Evolutionary conservation across 2,888 invertebrate species (phyloP), one percentile per base, ranked within the genome.

Genomic region (Acanthopleura granulata): DNA sequence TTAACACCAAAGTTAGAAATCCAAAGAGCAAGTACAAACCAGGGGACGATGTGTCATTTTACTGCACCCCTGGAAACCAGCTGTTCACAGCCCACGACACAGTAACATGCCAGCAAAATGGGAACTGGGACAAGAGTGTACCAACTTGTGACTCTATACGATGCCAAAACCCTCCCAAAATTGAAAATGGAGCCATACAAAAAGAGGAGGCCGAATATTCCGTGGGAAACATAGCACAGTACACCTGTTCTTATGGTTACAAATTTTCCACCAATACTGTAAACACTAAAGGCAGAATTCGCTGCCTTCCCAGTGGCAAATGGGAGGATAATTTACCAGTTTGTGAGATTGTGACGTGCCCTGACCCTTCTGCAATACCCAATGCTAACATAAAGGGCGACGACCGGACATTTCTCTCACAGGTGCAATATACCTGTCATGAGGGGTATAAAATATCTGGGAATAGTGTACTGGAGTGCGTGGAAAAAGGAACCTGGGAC

Each of bases 261-360:
- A 77, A 70, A 25, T 76, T 86, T 30, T 81, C 80, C 3, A 71
- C 69, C 12, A 77, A 72, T 29, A 75, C 74, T 57, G 15, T 73
- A 22, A 83, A 83, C 72, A 75, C 78, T 9, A 77, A 70, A 11
- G 84, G 82, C 12, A 71, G 72, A 25, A 74, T 87, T 6, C 66
- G 77, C 11, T 90, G 90, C 78, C 80, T 83, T 49, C 83, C 86
- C 0, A 78, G 85, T 25, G 88, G 89, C 0, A 51, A 81, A 4
- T 90, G 90, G 90, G 87, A 86, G 50, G 70, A 76, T 0, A 78
- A 81, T 22, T 75, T 85, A 11, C 88, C 90, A 0, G 75, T 75
- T 25, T 90, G 90, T 75, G 80, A 79, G 25, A 70, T 83, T 9
- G 80, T 86, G 25, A 74, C 77, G 12, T 90, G 90, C 76, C 80